A percentile compares a stretch with the other conserved stretches of the same genome.
phyloP scores from a whole-genome alignment of 2,888 invertebrate species.

The Macaria notata region DNA sequence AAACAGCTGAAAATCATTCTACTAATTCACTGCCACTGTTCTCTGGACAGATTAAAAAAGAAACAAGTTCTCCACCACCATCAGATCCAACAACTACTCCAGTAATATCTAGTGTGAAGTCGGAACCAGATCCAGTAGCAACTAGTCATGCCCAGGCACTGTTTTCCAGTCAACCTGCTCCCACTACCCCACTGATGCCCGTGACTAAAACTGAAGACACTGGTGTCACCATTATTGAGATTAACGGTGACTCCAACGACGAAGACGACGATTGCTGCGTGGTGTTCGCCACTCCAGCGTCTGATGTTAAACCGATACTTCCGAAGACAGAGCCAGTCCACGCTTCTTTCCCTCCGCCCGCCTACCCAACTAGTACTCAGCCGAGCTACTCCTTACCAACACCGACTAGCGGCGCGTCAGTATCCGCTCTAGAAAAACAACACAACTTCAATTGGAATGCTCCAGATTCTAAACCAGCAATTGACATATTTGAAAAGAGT shows the following conservation, averaged over 20 bases:
- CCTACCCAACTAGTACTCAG: slow-evolving; percentile 47
- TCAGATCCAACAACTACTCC: slow-evolving; percentile 48
- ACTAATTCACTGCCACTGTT: slow-evolving; percentile 52
- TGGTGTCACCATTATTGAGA: slow-evolving; percentile 67
- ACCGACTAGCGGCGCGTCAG: slow-evolving; percentile 35
- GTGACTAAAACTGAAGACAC: slow-evolving; percentile 65
- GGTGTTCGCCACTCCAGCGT: slow-evolving; percentile 71
- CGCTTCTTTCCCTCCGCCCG: slow-evolving; percentile 46
- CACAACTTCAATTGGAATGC: slow-evolving; percentile 78
- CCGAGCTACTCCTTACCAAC: slow-evolving; percentile 45
- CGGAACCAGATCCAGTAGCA: slow-evolving; percentile 52
- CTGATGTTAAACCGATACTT: slow-evolving; percentile 66
- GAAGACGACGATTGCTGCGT: slow-evolving; percentile 78
- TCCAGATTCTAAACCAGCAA: slow-evolving; percentile 68
- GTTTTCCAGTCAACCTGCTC: slow-evolving; percentile 32
- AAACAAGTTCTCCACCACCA: slow-evolving; percentile 60
- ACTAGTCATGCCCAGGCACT: slow-evolving; percentile 35
- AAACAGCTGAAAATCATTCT: slow-evolving; percentile 42
- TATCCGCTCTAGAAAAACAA: slow-evolving; percentile 64
- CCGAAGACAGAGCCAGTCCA: slow-evolving; percentile 62
- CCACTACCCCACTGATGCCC: slow-evolving; percentile 49
- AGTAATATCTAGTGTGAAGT: slow-evolving; percentile 59
- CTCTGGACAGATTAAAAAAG: slow-evolving; percentile 64
- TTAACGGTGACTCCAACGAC: slow-evolving; percentile 75
- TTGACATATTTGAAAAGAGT: slow-evolving; percentile 71